Base-by-base conservation (phyloP, 2,888 invertebrate species). In the Choristoneura rosaceana region DNA sequence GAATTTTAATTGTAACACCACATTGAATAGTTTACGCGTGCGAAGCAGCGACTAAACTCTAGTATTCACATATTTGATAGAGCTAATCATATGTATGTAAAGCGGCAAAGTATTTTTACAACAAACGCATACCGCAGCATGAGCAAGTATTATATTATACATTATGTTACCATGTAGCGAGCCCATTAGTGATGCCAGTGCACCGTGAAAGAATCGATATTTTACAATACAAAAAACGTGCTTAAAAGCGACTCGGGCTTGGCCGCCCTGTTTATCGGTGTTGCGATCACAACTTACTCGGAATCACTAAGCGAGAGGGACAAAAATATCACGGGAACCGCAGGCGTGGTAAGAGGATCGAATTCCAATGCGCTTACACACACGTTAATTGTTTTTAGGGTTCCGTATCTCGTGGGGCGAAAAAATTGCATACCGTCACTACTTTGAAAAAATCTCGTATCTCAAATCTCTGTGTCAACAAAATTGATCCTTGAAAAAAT, bases 251-350 rank as follows among this genome's bases (percentile, higher is more conserved):
- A 15, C n/a, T 69, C 59, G 47, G 50, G 33, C 73, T 73, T 69
- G 59, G 50, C 69, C 50, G 50, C 52, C 52, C 12, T 38, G 33
- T 69, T 73, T 73, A 73, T 73, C 73, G 68, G 50, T 52, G 63
- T 68, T 59, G 45, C 68, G 64, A 69, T 73, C 69, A 17, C 59
- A 52, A 73, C 63, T 64, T 69, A 64, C 64, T 68, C 52, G 15
- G 73, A 73, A 73, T 73, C 68, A 34, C 63, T 69, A 73, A 73
- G 64, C 71, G 58, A 68, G 63, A 69, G 59, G 73, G 63, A 73
- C 50, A 69, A 64, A 65, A 73, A 73, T 73, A 69, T 62, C 63
- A 34, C 43, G 52, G 43, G 50, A 63, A 59, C 62, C 63, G 47
- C 50, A 52, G 15, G 17, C 50, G 50, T 8, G 50, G 9, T 52